A percentile compares a stretch with the other conserved stretches of the same genome.
Conservation (phyloP, 1,140 invertebrate genomes). For the Drosophila varians region DNA sequence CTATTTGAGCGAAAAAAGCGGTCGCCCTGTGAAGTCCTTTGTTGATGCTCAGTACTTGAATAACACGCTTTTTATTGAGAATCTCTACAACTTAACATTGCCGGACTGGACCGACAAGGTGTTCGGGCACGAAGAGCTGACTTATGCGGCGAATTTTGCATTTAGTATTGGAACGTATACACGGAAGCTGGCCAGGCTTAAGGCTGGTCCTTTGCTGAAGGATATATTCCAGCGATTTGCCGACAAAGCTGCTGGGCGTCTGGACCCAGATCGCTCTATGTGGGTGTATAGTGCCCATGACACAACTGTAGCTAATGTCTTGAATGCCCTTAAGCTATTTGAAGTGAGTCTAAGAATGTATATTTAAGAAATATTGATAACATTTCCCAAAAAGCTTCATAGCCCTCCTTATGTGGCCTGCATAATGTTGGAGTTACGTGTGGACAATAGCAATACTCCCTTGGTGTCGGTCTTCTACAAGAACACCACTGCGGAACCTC, state of each 20-base stretch:
- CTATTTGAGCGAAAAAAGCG: conserved; percentile 87
- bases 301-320: conserved; percentile 90
- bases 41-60: conserved; percentile 87
- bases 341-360: conserved; percentile 85
- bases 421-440: conserved; percentile 89
- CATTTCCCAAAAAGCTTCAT: conserved; percentile 78
- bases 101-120: conserved; percentile 89
- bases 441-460: conserved; percentile 73
- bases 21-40: conserved; percentile 84
- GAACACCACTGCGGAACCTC: conserved; percentile 85
- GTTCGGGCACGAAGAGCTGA: conserved; percentile 84
- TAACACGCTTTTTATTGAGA: conserved; percentile 89
- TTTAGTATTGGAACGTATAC: conserved; percentile 85
- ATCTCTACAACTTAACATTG: conserved; percentile 86
- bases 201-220: conserved; percentile 87
- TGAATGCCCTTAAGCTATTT: conserved; percentile 90
- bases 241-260: conserved; percentile 76
- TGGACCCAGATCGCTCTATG: conserved; percentile 86
- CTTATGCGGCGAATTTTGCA: conserved; percentile 84
- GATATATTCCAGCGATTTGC: conserved; percentile 87
- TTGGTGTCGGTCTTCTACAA: conserved; percentile 86
- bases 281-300: conserved; percentile 93
- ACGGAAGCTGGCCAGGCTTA: conserved; percentile 84
- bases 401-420: conserved; percentile 89
- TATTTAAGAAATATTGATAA: background rate